Conservation (phyloP, 2,797 vertebrate genomes). For the Aeoliscus strigatus region DNA sequence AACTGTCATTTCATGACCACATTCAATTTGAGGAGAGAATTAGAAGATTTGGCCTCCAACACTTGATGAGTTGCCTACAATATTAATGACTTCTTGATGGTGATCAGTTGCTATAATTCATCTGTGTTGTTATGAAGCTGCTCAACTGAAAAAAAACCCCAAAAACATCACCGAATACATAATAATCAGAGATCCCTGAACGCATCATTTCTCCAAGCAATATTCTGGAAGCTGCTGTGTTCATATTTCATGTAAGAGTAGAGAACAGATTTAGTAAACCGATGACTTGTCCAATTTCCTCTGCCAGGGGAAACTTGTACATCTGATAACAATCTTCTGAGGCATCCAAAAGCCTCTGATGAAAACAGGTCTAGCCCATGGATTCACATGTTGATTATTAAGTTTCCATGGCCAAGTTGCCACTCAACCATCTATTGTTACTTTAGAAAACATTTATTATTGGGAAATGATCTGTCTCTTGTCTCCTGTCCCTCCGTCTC, state of each 20-base stretch:
- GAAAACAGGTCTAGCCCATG: too few relatives aligned
- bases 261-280: too few relatives aligned
- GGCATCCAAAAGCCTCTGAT: too few relatives aligned
- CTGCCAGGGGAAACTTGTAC: too few relatives aligned
- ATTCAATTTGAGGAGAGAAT: too few relatives aligned
- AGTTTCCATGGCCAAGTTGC: background rate
- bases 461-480: background rate
- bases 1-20: too few relatives aligned
- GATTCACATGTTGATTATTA: slow-evolving; percentile 4
- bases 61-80: slow-evolving; percentile 30
- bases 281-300: too few relatives aligned
- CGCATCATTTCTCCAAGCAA: slow-evolving; percentile 2
- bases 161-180: slow-evolving; percentile 1
- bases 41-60: slow-evolving; percentile 36
- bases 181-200: slow-evolving; percentile 16
- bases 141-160: background rate
- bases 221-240: background rate
- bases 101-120: slow-evolving; percentile 1
- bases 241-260: slow-evolving; percentile 1
- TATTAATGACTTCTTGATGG: slow-evolving; percentile 26
- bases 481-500: slow-evolving; percentile 3
- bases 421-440: too few relatives aligned
- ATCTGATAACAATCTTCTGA: too few relatives aligned
- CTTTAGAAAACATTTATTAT: too few relatives aligned
- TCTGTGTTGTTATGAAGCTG: slow-evolving; percentile 1